Evolutionary conservation across 2,797 vertebrate species (phyloP).

Genomic region (Lacerta bilineata): DNA sequence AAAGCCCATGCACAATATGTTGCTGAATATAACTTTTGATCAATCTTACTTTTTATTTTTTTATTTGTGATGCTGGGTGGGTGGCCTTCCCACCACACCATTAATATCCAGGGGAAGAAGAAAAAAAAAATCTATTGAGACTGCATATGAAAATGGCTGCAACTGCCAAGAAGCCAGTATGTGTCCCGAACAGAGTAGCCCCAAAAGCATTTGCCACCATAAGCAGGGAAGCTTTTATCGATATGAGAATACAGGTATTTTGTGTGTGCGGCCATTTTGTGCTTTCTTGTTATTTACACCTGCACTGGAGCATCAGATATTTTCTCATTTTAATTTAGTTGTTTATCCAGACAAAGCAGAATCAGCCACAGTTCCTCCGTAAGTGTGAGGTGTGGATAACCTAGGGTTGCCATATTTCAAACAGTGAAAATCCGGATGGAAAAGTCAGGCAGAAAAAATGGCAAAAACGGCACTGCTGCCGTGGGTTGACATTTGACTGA

Average conservation of each 20-base stretch:
- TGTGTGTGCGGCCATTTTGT: neutral
- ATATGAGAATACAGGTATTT: slow-evolving; percentile 53
- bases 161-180: slow-evolving; percentile 12
- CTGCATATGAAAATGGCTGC: slow-evolving; percentile 32
- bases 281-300: slow-evolving; percentile 15
- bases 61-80: slow-evolving; percentile 38
- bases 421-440: too few relatives aligned
- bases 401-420: too few relatives aligned
- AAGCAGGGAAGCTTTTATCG: slow-evolving; percentile 59
- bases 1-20: neutral
- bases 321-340: neutral
- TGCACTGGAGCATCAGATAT: neutral
- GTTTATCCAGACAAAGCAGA: neutral
- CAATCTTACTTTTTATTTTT: slow-evolving; percentile 9
- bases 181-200: slow-evolving; percentile 14
- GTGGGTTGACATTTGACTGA: too few relatives aligned
- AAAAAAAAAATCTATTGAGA: slow-evolving; percentile 28
- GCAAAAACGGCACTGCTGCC: too few relatives aligned
- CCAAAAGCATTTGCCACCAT: slow-evolving; percentile 43
- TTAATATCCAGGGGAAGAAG: slow-evolving; percentile 26
- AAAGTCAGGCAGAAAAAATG: too few relatives aligned
- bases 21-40: neutral
- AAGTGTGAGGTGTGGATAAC: neutral
- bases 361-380: neutral
- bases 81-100: slow-evolving; percentile 26